Conservation (phyloP, 2,888 invertebrate species). For the Pogonocherus hispidulus region DNA sequence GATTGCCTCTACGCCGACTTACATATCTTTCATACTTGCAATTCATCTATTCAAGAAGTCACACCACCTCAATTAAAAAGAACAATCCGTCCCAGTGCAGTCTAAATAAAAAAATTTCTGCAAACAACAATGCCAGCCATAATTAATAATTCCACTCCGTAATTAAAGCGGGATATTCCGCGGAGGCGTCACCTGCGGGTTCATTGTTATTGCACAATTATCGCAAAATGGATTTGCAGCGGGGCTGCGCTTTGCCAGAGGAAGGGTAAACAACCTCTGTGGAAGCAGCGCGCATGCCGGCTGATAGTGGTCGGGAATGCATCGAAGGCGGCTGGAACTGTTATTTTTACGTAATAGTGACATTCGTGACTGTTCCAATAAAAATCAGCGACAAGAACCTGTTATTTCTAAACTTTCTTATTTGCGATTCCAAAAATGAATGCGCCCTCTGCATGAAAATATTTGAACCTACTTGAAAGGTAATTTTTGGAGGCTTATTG, state of each 20-base stretch:
- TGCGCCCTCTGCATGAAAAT: too few species aligned
- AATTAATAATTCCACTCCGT: neutral
- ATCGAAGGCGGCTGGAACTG: too few species aligned
- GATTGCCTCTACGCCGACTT: too few species aligned
- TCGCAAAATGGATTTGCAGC: neutral
- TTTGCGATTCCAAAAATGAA: too few species aligned
- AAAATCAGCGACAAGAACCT: too few species aligned
- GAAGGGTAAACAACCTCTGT: constrained; percentile 25
- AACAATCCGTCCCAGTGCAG: neutral
- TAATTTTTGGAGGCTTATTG: too few species aligned
- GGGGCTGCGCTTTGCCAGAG: neutral
- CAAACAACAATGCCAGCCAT: neutral
- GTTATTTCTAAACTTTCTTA: too few species aligned
- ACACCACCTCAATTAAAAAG: neutral
- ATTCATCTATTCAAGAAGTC: too few species aligned
- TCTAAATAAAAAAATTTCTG: neutral
- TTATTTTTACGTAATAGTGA: too few species aligned
- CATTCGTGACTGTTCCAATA: too few species aligned
- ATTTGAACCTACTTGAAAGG: too few species aligned
- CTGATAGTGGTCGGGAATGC: constrained; percentile 1
- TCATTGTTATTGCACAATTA: constrained; percentile 1
- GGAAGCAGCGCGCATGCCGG: constrained; percentile 14
- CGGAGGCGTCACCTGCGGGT: neutral
- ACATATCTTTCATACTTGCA: too few species aligned
- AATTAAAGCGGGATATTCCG: neutral